Conservation (phyloP, 2,888 invertebrate genomes). For the Digitonthophagus gazella region DNA sequence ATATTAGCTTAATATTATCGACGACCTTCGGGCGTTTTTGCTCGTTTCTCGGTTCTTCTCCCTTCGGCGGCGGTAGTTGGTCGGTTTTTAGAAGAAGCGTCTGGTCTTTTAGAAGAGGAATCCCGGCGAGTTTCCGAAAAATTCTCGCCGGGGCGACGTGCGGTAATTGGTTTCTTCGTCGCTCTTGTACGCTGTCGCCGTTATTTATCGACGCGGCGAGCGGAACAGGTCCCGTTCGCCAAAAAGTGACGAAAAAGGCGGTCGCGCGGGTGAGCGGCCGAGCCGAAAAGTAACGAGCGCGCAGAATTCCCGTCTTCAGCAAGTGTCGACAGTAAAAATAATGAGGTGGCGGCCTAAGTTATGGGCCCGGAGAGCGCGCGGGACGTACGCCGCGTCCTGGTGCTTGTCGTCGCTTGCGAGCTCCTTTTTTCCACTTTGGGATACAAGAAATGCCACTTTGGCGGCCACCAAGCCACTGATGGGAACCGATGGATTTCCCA, state of each 20-base stretch:
- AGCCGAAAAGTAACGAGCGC: background rate
- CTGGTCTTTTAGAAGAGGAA: background rate
- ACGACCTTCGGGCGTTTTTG: background rate
- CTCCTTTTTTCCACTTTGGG: background rate
- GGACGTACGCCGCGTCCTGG: background rate
- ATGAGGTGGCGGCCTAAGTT: slow-evolving; percentile 32
- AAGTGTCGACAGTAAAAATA: slow-evolving; percentile 30
- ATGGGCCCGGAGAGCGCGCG: slow-evolving; percentile 20
- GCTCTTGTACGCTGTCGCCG: slow-evolving; percentile 16
- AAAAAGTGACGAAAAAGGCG: slow-evolving; percentile 5
- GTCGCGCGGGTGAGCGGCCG: slow-evolving; percentile 4
- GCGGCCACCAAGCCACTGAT: background rate
- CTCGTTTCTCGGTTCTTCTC: background rate
- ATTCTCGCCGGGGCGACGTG: background rate
- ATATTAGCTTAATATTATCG: background rate
- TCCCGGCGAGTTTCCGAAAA: background rate
- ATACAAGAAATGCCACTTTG: background rate
- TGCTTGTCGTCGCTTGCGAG: slow-evolving; percentile 1
- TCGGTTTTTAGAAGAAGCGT: no score
- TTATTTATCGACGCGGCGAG: slow-evolving; percentile 13
- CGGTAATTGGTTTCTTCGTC: slow-evolving; percentile 16
- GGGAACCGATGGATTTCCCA: background rate
- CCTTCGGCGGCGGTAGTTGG: background rate
- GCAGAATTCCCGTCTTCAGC: slow-evolving; percentile 14
- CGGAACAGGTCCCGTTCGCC: slow-evolving; percentile 6